Conservation (phyloP, 2,113 vertebrate genomes). For the Girardinichthys multiradiatus region DNA sequence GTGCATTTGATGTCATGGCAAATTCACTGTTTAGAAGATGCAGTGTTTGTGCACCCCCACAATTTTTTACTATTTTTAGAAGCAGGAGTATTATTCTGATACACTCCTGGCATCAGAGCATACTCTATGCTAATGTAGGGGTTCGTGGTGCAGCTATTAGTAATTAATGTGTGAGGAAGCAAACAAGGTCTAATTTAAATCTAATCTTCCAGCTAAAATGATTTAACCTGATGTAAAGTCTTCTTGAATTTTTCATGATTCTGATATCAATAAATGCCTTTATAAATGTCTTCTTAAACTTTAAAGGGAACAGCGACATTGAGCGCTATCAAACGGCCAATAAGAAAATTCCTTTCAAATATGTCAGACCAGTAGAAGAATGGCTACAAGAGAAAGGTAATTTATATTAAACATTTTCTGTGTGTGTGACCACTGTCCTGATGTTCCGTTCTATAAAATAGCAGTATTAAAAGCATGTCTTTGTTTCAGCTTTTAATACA, state of each 20-base stretch:
- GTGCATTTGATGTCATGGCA: no score
- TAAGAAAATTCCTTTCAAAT: slow-evolving; percentile 99
- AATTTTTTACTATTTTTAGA: no score
- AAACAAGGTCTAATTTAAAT: slow-evolving; percentile 18
- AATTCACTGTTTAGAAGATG: no score
- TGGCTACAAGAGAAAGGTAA: slow-evolving; percentile 99
- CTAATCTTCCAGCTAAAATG: slow-evolving; percentile 39
- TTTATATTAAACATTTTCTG: slow-evolving; percentile 38
- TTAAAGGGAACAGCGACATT: slow-evolving; percentile 99
- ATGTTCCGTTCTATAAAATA: neutral
- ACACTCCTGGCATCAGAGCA: no score
- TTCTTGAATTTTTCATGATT: slow-evolving; percentile 22
- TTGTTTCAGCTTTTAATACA: neutral
- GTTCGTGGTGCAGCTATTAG: no score
- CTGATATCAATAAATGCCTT: slow-evolving; percentile 67
- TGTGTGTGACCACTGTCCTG: slow-evolving; percentile 14
- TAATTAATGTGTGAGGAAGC: neutral
- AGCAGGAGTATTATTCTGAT: no score
- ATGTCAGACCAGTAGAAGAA: slow-evolving; percentile 95
- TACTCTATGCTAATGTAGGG: no score
- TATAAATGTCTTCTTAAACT: slow-evolving; percentile 77
- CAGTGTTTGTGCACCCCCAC: no score
- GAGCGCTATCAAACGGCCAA: slow-evolving; percentile 98
- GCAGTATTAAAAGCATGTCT: neutral
- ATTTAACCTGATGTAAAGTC: slow-evolving; percentile 31